Base-by-base conservation (phyloP, 2,797 vertebrate genomes). In the Siniperca obscura region DNA sequence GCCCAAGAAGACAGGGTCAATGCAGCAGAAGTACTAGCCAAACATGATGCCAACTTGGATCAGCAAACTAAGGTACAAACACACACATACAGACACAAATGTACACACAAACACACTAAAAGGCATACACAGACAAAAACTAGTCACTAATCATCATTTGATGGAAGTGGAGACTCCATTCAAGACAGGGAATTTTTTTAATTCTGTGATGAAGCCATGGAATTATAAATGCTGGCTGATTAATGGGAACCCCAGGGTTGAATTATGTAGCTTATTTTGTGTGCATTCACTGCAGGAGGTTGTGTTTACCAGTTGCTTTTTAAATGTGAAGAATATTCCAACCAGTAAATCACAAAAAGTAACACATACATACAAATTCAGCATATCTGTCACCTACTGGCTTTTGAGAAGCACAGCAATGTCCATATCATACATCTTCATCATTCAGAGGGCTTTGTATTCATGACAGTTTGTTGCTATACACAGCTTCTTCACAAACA, bases 1-100 rank as follows among this genome's bases (percentile, higher is more conserved):
- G 98, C 98, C 87, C 98, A 99, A 82, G 98, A 99, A 89, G 98
- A 99, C 93, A 97, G 95, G 89, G 97, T 99, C 83, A 97, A 88
- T 40, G 97, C 96, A 53, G 97, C 97, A 0, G 97, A 98, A 72
- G 95, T 97, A 40, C 94, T 99, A 79, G 93, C 95, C 67, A 98
- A 97, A 87, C 94, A 98, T 0, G 96, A 97, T 10, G 97, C 97
- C 27, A 97, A 97, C 87, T 85, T 97, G 87, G 98, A 99, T 86
- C 97, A 98, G 75, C 97, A 97, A 88, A 99, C 98, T 7, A 99
- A 99, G 97, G 98, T 98, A 94, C 95, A 74, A 44, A 70, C 55
- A 67, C 46, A 34, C 44, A 25, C n/a, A 14, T 22, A 60, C n/a
- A 12, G 42, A 52, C 44, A 36, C 13, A 0, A 17, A 70, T 6